phyloP scores from a whole-genome alignment of 1,140 invertebrate genomes.

The Caenorhabditis inopinata region DNA sequence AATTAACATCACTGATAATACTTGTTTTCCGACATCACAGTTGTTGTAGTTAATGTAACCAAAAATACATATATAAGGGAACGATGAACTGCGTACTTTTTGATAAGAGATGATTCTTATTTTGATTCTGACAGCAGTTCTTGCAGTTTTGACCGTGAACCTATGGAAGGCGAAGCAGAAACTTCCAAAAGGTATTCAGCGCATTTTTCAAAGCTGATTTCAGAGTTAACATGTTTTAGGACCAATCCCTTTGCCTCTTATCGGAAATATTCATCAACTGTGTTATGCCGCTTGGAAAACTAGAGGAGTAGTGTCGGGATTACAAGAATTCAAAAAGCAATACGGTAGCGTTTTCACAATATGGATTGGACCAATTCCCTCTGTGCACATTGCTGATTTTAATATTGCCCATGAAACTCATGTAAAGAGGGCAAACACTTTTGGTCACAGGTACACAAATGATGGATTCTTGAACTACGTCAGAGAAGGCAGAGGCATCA shows the following conservation, averaged over 20 bases:
- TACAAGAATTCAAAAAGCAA: slow-evolving; percentile 26
- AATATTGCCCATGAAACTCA: slow-evolving; percentile 19
- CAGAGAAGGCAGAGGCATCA: slow-evolving; percentile 35
- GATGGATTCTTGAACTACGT: slow-evolving; percentile 2
- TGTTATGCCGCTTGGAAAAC: neutral
- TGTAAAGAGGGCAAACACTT: slow-evolving; percentile 25
- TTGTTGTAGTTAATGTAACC: no score
- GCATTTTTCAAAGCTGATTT: no score
- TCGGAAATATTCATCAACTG: slow-evolving; percentile 34
- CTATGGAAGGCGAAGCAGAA: neutral
- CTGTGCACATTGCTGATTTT: slow-evolving; percentile 30
- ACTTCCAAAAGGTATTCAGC: slow-evolving; percentile 15
- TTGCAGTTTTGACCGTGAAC: neutral
- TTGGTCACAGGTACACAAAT: neutral
- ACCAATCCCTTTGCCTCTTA: slow-evolving; percentile 14
- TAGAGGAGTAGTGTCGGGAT: neutral
- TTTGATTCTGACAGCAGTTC: neutral
- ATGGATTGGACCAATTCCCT: slow-evolving; percentile 40
- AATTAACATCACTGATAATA: no score
- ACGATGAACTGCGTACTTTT: neutral
- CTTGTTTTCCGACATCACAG: no score
- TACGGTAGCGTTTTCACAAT: slow-evolving; percentile 27
- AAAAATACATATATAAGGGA: neutral
- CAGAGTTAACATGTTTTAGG: no score
- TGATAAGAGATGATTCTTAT: neutral